Conservation (phyloP, 2,113 vertebrate species). For the Lampris incognitus region DNA sequence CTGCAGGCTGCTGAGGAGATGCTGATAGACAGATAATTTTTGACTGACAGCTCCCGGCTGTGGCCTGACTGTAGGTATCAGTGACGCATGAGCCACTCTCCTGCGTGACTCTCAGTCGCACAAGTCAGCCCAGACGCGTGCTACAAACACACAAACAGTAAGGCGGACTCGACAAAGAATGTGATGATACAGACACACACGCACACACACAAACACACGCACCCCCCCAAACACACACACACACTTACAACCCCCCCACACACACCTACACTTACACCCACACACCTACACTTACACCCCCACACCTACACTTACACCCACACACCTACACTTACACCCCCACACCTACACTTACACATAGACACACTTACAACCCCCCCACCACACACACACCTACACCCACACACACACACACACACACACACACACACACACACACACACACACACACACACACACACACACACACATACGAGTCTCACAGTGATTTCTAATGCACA, state of each 20-base stretch:
- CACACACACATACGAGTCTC: slow-evolving; percentile 37
- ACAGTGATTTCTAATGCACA: slow-evolving; percentile 69
- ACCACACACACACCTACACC: no score
- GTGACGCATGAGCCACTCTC: slow-evolving; percentile 56
- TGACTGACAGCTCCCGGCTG: slow-evolving; percentile 75
- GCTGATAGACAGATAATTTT: slow-evolving; percentile 65
- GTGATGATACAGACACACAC: slow-evolving; percentile 7
- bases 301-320: background rate
- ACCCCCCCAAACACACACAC: background rate
- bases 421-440: slow-evolving; percentile 15
- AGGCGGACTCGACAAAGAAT: no score
- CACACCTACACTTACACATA: background rate
- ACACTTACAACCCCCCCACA: background rate
- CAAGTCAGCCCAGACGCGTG: background rate
- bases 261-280: slow-evolving; percentile 8
- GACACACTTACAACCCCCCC: no score
- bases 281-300: background rate
- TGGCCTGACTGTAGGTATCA: slow-evolving; percentile 62
- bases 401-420: slow-evolving; percentile 2
- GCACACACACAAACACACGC: slow-evolving; percentile 9
- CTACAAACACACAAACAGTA: no score
- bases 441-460: slow-evolving; percentile 6
- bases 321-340: no score
- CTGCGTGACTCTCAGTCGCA: slow-evolving; percentile 44
- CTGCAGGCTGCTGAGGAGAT: slow-evolving; percentile 71